Evolutionary conservation across 2,888 invertebrate species (phyloP), one percentile per base, ranked within the genome.

Genomic region (Torymus texanus): DNA sequence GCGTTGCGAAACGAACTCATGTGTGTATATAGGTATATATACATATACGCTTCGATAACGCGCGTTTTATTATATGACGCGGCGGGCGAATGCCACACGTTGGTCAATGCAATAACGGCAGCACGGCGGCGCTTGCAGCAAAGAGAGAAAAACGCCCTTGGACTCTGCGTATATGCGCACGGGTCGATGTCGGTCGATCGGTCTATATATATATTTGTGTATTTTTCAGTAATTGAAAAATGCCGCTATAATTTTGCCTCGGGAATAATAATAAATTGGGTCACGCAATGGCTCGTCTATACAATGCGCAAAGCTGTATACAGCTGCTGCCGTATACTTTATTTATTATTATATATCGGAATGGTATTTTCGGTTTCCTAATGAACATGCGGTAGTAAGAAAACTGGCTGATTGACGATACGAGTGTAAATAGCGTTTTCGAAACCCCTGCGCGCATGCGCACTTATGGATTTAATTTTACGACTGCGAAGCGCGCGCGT

Each of bases 201-300:
- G 51, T 8, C 12, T 8, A 8, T 50, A 16, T 51, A 12, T 62
- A 16, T 13, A 8, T 55, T 14, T 51, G 5, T 18, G 58, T 70
- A 68, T 68, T 72, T 72, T 72, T 72, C 51, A 72, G 73, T 63
- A 62, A 63, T 73, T 55, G 24, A 63, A 73, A 73, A 73, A 63
- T 50, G n/a, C 21, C 11, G 1, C 70, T 71, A 58, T 59, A 71
- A 59, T 71, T 16, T 24, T 24, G 51, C 21, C 14, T 14, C 62
- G 29, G 14, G 53, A 41, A 63, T 21, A 21, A 21, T 21, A 21
- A 21, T 21, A 21, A 21, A 73, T 73, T 53, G 63, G 73, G 73
- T 73, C 73, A 56, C 29, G 53, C 51, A 16, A 21, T 21, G 21
- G 21, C 21, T 21, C 21, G 21, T 21, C 21, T 21, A 21, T 21